Evolutionary conservation across 2,797 vertebrate genomes (phyloP).

Genomic region (Melanotaenia maccullochi): DNA sequence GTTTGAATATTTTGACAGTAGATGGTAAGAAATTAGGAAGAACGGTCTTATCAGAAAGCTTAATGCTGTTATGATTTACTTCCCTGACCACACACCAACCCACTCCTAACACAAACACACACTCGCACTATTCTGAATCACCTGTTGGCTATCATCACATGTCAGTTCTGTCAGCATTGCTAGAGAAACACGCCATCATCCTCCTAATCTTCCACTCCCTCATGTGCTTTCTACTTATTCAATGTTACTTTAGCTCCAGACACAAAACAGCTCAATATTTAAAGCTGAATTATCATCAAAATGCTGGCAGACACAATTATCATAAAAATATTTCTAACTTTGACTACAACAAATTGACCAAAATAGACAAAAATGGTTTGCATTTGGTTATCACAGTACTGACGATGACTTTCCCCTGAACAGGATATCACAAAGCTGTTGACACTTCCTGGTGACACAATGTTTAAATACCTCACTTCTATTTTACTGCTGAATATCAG

Average conservation of each 20-base stretch:
- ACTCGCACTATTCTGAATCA: conserved; percentile 49
- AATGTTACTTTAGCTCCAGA: neutral
- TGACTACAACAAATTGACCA: neutral
- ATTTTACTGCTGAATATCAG: neutral
- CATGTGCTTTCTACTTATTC: conserved; percentile 6
- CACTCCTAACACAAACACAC: conserved; percentile 24
- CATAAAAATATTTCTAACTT: neutral
- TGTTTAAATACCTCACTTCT: neutral
- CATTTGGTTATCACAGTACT: no score
- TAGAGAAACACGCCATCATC: conserved; percentile 26
- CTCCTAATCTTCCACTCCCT: conserved; percentile 19
- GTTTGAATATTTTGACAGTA: neutral
- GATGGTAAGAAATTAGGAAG: neutral
- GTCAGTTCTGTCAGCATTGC: conserved; percentile 30
- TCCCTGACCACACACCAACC: neutral
- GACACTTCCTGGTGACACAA: no score
- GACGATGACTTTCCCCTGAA: no score
- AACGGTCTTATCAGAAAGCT: conserved; percentile 6
- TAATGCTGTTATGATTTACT: conserved; percentile 39
- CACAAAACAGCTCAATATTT: neutral
- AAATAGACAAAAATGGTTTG: neutral
- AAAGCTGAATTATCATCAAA: conserved; percentile 3
- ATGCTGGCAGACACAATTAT: neutral
- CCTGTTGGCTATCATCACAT: conserved; percentile 63
- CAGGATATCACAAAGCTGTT: no score